phyloP scores from a whole-genome alignment of 2,888 invertebrate species.

The Meteorus colon region DNA sequence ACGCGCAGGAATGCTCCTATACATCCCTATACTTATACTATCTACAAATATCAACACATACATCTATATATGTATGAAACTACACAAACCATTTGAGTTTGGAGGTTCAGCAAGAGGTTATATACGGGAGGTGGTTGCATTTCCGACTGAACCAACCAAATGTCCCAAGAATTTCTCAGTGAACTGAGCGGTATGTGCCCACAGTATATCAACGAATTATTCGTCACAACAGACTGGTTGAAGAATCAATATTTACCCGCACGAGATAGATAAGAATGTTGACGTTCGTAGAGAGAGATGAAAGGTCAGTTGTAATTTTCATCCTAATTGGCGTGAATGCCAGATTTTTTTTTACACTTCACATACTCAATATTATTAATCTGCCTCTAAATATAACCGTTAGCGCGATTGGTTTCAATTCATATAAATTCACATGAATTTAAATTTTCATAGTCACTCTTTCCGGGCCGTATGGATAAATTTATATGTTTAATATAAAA shows the following conservation, averaged over 20 bases:
- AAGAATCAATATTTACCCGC: background rate
- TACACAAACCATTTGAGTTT: conserved; percentile 15
- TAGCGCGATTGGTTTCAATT: no score
- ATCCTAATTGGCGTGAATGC: no score
- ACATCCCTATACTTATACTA: background rate
- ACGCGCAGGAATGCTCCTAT: conserved; percentile 4
- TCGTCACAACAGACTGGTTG: background rate
- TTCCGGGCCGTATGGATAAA: background rate
- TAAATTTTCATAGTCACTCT: no score
- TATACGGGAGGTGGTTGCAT: conserved; percentile 3
- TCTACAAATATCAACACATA: background rate
- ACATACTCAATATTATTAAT: no score
- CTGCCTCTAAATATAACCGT: no score
- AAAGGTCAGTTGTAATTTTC: no score
- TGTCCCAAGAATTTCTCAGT: background rate
- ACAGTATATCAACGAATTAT: background rate
- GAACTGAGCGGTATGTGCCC: conserved; percentile 3
- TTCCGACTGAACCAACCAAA: conserved; percentile 22
- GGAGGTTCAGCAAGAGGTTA: background rate
- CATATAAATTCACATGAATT: no score
- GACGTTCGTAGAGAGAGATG: no score
- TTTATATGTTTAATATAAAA: background rate
- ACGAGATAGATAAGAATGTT: no score
- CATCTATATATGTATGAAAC: background rate
- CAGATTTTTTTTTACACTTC: no score